These are phyloP conservation scores for Dicycla oo DNA, from an alignment of 2,888 invertebrate genomes.

Conservation along the genomic window DNA sequence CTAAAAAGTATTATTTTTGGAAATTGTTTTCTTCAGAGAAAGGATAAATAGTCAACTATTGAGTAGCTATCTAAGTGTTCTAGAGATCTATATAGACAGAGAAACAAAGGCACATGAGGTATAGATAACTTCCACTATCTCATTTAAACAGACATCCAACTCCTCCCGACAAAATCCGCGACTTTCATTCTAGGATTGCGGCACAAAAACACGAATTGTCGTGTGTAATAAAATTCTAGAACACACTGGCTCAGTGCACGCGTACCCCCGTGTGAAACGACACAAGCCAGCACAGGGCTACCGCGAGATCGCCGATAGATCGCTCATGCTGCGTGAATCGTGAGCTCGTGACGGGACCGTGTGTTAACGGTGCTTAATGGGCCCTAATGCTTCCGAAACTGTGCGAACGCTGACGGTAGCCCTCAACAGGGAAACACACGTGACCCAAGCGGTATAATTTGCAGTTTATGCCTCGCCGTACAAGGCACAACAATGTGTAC, in stretches of 20 bases:
- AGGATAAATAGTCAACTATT: too few relatives aligned
- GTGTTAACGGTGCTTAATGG: constrained; percentile 90
- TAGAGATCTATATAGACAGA: not conserved
- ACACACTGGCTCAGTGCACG: constrained; percentile 68
- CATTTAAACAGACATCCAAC: not conserved
- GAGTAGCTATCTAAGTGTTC: too few relatives aligned
- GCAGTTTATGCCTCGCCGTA: constrained; percentile 80
- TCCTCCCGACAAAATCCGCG: constrained; percentile 49
- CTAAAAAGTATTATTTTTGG: too few relatives aligned
- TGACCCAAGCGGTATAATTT: constrained; percentile 85
- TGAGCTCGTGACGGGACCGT: constrained; percentile 87
- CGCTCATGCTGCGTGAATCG: constrained; percentile 85
- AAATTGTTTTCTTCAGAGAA: too few relatives aligned
- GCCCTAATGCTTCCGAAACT: constrained; percentile 90
- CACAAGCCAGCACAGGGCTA: constrained; percentile 80
- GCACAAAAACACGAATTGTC: constrained; percentile 72
- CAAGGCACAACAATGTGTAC: constrained; percentile 80
- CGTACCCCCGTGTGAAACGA: constrained; percentile 86
- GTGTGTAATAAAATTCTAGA: constrained; percentile 75
- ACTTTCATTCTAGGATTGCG: constrained; percentile 58
- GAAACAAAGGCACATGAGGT: not conserved
- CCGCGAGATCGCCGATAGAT: constrained; percentile 88
- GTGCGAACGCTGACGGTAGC: constrained; percentile 90
- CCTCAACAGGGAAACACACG: constrained; percentile 83
- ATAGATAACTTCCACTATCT: too few relatives aligned